phyloP scores from a whole-genome alignment of 2,113 vertebrate genomes.

The Alexandromys fortis region DNA sequence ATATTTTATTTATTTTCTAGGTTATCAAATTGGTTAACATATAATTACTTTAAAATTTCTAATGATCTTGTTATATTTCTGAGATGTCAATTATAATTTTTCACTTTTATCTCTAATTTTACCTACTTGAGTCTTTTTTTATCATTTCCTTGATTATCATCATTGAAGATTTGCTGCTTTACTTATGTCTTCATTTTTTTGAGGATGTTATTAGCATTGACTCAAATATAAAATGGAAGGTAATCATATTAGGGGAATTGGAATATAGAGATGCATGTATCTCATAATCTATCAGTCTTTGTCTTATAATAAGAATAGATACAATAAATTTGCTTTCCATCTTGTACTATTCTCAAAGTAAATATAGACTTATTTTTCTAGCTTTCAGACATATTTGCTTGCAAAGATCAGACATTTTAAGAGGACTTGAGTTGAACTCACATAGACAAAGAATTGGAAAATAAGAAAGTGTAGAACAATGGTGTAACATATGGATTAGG shows the following conservation, averaged over 20 bases:
- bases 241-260: neutral
- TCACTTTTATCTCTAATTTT: conserved; percentile 14
- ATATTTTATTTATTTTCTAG: neutral
- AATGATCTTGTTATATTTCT: neutral
- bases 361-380: neutral
- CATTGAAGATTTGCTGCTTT: neutral
- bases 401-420: neutral
- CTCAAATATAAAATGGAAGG: neutral
- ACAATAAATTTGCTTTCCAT: neutral
- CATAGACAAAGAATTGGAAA: neutral
- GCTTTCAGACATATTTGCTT: neutral
- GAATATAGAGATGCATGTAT: neutral
- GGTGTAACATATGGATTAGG: neutral
- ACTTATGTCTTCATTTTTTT: neutral
- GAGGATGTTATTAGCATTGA: neutral
- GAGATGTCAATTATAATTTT: neutral
- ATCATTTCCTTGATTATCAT: neutral
- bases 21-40: neutral
- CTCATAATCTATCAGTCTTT: neutral
- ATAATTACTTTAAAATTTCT: neutral
- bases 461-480: neutral
- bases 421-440: neutral
- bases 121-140: neutral
- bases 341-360: neutral
- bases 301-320: neutral